Percentiles rank a stretch among this genome's conserved stretches.
phyloP scores from a whole-genome alignment of 2,113 vertebrate genomes.

The Clarias batrachus region DNA sequence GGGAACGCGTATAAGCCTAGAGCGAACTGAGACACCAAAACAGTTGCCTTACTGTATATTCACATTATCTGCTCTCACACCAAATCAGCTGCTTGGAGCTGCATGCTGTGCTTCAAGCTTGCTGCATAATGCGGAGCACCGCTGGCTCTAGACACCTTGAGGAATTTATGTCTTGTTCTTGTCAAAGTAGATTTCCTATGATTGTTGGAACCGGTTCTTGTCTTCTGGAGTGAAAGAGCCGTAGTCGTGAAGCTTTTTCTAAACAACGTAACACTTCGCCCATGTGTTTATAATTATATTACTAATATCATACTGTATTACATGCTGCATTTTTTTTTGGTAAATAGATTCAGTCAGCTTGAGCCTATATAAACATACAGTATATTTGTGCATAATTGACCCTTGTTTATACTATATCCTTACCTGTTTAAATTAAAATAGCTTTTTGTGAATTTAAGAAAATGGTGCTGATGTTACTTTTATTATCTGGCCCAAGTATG shows the following conservation, averaged over 20 bases:
- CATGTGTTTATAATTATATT: constrained; percentile 29
- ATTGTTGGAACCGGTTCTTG: constrained; percentile 63
- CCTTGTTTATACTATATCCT: not conserved
- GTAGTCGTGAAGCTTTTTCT: constrained; percentile 49
- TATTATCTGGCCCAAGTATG: not conserved
- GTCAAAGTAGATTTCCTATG: constrained; percentile 70
- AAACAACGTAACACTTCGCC: constrained; percentile 6
- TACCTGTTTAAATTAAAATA: not conserved
- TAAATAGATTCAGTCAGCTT: not conserved
- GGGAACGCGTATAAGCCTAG: constrained; percentile 47
- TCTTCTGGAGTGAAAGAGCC: constrained; percentile 51
- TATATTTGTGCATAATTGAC: not conserved
- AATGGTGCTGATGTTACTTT: not conserved
- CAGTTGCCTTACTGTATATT: constrained; percentile 23
- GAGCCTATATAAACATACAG: not conserved
- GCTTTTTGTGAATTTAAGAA: not conserved
- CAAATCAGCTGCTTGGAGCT: constrained; percentile 50
- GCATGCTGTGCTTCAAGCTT: constrained; percentile 55
- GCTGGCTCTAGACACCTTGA: constrained; percentile 72
- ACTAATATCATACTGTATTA: constrained; percentile 2
- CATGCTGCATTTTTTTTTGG: not conserved
- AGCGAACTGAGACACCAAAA: constrained; percentile 46
- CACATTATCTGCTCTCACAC: constrained; percentile 34
- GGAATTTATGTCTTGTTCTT: constrained; percentile 75
- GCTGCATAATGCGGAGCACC: constrained; percentile 71